These are phyloP conservation scores for Isurus oxyrinchus DNA, from an alignment of 2,113 vertebrate species.

Conservation along the genomic window DNA sequence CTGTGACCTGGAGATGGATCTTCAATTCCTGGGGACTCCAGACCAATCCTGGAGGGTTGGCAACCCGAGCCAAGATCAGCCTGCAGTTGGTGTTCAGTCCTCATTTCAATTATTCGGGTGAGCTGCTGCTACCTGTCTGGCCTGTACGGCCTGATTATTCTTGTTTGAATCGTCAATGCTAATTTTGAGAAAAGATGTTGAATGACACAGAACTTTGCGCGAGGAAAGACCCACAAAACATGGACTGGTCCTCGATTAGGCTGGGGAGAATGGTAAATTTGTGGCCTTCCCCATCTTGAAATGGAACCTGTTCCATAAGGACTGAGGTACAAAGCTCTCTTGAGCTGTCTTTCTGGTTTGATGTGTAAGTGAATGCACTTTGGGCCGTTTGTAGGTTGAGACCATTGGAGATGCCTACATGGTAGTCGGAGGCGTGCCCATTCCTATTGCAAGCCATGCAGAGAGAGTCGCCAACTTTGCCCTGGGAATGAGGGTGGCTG, in stretches of 20 bases:
- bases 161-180: background rate
- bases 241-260: too few relatives aligned
- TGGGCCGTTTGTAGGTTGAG: constrained; percentile 55
- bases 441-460: constrained; percentile 51
- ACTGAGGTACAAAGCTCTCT: background rate
- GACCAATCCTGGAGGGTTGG: too few relatives aligned
- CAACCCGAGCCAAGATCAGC: background rate
- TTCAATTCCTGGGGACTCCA: too few relatives aligned
- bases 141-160: too few relatives aligned
- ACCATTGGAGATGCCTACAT: constrained; percentile 65
- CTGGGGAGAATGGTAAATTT: background rate
- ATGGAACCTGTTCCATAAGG: background rate
- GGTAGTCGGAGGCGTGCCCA: constrained; percentile 57
- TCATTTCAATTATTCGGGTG: background rate
- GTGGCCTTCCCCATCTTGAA: background rate
- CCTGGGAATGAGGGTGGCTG: constrained; percentile 59
- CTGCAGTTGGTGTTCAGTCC: background rate
- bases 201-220: background rate
- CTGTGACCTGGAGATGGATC: too few relatives aligned
- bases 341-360: background rate
- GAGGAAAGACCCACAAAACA: background rate
- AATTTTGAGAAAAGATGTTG: background rate
- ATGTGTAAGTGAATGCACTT: background rate
- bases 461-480: constrained; percentile 63
- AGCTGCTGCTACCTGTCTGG: background rate